Evolutionary conservation across 2,888 invertebrate genomes (phyloP).

Genomic region (Periphyllus acericola): DNA sequence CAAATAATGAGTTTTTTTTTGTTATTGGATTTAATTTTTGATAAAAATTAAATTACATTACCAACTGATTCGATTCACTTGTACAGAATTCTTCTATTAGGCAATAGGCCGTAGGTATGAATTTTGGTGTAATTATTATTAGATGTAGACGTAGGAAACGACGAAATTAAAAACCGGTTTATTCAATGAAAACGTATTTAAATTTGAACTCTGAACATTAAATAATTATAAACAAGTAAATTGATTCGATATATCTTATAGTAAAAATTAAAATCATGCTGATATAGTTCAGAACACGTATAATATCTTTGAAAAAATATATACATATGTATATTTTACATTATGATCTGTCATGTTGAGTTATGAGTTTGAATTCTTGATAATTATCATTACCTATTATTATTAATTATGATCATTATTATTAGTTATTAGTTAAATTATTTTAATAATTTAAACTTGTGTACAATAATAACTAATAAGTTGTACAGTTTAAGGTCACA

Average conservation of each 20-base stretch:
- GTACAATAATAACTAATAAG: not conserved
- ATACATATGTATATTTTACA: not conserved
- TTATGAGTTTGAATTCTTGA: slow-evolving; percentile 4
- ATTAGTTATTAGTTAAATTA: slow-evolving; percentile 34
- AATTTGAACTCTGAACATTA: not conserved
- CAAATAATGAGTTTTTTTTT: no score
- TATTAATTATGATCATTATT: slow-evolving; percentile 39
- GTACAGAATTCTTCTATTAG: not conserved
- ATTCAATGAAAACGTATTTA: not conserved
- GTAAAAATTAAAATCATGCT: not conserved
- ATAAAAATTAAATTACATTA: no score
- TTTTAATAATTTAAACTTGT: slow-evolving; percentile 27
- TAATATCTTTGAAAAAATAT: not conserved
- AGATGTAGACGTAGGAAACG: not conserved
- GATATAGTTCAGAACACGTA: not conserved
- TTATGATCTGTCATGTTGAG: not conserved
- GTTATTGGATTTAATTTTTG: no score
- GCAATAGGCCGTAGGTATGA: not conserved
- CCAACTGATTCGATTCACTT: not conserved
- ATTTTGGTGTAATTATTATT: not conserved
- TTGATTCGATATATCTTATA: not conserved
- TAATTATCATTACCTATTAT: slow-evolving; percentile 27
- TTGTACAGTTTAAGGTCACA: slow-evolving; percentile 47
- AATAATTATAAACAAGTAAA: slow-evolving; percentile 29
- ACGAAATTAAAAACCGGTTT: slow-evolving; percentile 24